Evolutionary conservation across 1,140 invertebrate genomes (phyloP).

Genomic region (Goniozus legneri): DNA sequence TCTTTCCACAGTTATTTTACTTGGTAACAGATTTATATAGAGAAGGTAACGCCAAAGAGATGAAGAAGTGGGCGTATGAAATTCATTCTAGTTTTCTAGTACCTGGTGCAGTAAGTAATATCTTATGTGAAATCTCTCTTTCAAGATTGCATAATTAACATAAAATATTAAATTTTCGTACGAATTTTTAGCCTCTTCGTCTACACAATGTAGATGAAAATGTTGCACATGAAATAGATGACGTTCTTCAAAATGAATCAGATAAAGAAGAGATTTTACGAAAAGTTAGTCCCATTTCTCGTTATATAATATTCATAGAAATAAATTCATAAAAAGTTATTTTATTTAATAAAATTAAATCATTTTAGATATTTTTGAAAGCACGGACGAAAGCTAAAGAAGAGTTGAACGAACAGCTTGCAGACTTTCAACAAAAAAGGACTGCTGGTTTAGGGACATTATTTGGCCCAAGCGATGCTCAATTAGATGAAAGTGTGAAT

Average conservation of each 20-base stretch:
- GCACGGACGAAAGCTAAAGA: conserved; percentile 80
- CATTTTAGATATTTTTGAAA: conserved; percentile 73
- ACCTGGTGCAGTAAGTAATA: conserved; percentile 70
- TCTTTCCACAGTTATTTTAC: conserved; percentile 76
- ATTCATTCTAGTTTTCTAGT: conserved; percentile 95
- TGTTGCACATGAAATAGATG: conserved; percentile 83
- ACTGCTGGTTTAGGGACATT: conserved; percentile 86
- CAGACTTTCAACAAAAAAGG: conserved; percentile 86
- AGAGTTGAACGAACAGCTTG: conserved; percentile 80
- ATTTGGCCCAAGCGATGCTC: conserved; percentile 82
- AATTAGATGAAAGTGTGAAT: conserved; percentile 74
- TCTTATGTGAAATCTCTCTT: conserved; percentile 4
- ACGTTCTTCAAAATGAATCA: conserved; percentile 74
- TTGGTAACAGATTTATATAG: conserved; percentile 83
- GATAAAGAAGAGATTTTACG: conserved; percentile 87
- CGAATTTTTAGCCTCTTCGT: conserved; percentile 66
- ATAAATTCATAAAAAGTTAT: conserved; percentile 4
- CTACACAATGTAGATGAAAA: conserved; percentile 82
- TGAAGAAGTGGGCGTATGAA: conserved; percentile 96
- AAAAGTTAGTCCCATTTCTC: conserved; percentile 56
- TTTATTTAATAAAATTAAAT: conserved; percentile 11
- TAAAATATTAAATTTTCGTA: conserved; percentile 13
- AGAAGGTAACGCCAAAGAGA: conserved; percentile 80
- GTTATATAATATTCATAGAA: conserved; percentile 2
- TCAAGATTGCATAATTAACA: conserved; percentile 2